Conservation (phyloP, 2,888 invertebrate species). For the Camptogramma bilineatum region DNA sequence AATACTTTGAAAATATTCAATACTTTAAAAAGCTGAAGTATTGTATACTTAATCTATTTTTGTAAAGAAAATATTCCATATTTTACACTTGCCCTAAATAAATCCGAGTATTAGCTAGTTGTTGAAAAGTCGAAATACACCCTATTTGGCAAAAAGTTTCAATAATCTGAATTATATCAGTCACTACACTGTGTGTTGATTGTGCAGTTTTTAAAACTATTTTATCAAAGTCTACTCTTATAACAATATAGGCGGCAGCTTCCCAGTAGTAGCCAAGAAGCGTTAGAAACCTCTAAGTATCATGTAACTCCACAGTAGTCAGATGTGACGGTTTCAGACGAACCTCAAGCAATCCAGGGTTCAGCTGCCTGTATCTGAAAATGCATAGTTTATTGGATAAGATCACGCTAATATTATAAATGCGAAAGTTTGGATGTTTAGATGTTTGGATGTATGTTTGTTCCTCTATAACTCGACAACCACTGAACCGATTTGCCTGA, state of each 20-base stretch:
- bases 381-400: neutral
- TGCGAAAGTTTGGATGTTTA: too few species aligned
- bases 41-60: neutral
- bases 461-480: too few species aligned
- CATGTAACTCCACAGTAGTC: conserved; percentile 8
- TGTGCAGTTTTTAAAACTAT: neutral
- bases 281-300: conserved; percentile 5
- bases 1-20: neutral
- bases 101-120: neutral
- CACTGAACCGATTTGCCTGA: too few species aligned
- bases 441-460: too few species aligned
- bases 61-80: neutral
- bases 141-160: neutral
- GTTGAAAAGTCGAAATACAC: neutral
- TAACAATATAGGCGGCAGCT: neutral
- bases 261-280: neutral
- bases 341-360: conserved; percentile 24
- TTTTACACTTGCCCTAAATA: neutral
- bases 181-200: neutral
- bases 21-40: neutral
- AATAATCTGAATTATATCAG: neutral
- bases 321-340: conserved; percentile 10
- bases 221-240: conserved; percentile 2
- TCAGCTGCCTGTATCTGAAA: conserved; percentile 26
- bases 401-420: too few species aligned